A percentile compares a stretch with the other conserved stretches of the same genome.
phyloP scores from a whole-genome alignment of 1,140 invertebrate species.

The Augochlora pura region DNA sequence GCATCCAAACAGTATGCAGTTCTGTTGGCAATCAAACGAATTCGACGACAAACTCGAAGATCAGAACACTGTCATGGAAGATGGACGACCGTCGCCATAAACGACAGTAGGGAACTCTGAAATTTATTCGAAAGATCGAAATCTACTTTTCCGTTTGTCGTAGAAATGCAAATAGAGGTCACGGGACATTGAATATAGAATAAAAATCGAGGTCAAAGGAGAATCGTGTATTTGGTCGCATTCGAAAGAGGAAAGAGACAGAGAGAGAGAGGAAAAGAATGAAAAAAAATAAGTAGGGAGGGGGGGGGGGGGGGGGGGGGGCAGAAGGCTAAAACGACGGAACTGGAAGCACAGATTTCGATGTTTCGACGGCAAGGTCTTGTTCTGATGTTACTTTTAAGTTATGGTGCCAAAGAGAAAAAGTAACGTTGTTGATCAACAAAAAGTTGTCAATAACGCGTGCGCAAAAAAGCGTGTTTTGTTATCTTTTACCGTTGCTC shows the following conservation, averaged over 20 bases:
- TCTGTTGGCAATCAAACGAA: neutral
- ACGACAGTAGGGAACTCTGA: slow-evolving; percentile 49
- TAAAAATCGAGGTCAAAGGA: slow-evolving; percentile 66
- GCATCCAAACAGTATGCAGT: neutral
- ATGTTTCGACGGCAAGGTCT: slow-evolving; percentile 18
- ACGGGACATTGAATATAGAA: slow-evolving; percentile 57
- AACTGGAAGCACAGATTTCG: slow-evolving; percentile 31
- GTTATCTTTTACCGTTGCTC: slow-evolving; percentile 5
- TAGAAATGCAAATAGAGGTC: slow-evolving; percentile 63
- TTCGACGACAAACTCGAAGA: neutral
- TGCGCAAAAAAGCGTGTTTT: slow-evolving; percentile 17
- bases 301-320: too few species aligned
- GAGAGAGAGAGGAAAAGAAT: neutral
- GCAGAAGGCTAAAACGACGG: neutral
- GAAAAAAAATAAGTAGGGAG: too few species aligned
- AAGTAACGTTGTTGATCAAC: slow-evolving; percentile 13
- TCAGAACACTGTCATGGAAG: neutral
- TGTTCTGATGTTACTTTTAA: slow-evolving; percentile 46
- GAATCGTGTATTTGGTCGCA: neutral
- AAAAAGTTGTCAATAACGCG: neutral
- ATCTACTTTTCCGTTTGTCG: slow-evolving; percentile 55
- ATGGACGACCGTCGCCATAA: neutral
- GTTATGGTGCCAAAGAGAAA: slow-evolving; percentile 62
- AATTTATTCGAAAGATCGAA: slow-evolving; percentile 73
- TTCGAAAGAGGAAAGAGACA: neutral